A percentile compares a stretch with the other conserved stretches of the same genome.
phyloP scores from a whole-genome alignment of 2,888 invertebrate genomes.

The Ceratothoa steindachneri region DNA sequence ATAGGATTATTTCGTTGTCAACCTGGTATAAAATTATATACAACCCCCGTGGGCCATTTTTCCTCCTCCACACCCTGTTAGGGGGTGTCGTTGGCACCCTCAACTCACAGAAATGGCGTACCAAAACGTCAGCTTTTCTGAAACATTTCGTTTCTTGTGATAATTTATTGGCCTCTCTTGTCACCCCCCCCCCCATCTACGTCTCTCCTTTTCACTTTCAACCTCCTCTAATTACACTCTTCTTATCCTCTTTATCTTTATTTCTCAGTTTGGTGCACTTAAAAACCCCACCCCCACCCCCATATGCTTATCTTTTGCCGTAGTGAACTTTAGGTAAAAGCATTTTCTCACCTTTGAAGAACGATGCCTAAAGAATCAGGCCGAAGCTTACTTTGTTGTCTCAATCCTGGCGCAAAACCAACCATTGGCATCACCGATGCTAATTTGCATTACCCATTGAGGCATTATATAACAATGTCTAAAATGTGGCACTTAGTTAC shows the following conservation, averaged over 20 bases:
- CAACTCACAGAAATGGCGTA: not conserved
- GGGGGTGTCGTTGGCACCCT: not conserved
- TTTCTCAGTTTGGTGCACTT: too few species aligned
- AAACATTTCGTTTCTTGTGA: not conserved
- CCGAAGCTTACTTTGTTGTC: too few species aligned
- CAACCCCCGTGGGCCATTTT: too few species aligned
- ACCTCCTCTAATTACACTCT: too few species aligned
- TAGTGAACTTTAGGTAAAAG: too few species aligned
- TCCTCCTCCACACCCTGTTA: not conserved
- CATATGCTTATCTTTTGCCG: too few species aligned
- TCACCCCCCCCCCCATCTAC: not conserved
- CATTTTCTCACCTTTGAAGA: too few species aligned
- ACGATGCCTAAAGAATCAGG: too few species aligned
- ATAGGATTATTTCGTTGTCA: not conserved
- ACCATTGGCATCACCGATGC: not conserved
- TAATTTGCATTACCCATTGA: not conserved
- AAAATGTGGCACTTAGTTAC: not conserved
- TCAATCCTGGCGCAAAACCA: too few species aligned
- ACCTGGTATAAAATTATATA: not conserved
- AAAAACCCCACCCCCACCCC: too few species aligned
- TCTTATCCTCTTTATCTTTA: too few species aligned
- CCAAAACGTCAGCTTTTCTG: not conserved
- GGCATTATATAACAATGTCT: conserved; percentile 10
- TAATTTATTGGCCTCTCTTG: not conserved
- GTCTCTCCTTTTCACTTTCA: too few species aligned